These are phyloP conservation scores for Agriopis marginaria DNA, from an alignment of 2,888 invertebrate genomes.

Conservation along the genomic window DNA sequence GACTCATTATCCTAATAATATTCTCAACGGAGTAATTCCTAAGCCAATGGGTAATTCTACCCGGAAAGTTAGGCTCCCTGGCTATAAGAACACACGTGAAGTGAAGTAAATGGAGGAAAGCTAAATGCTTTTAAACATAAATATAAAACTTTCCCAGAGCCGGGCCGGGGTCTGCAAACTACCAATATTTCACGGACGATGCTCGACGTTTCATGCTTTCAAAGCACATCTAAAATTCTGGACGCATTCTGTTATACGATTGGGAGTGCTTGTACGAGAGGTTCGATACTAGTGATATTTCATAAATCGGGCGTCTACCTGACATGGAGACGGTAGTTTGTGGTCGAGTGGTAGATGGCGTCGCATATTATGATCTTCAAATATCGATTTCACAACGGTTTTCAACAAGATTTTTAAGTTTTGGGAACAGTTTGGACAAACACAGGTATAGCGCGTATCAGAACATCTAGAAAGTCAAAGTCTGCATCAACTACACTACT, in stretches of 20 bases:
- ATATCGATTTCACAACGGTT: not conserved
- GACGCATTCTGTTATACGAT: slow-evolving; percentile 36
- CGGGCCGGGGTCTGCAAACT: slow-evolving; percentile 37
- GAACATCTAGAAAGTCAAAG: not conserved
- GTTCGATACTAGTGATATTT: slow-evolving; percentile 17
- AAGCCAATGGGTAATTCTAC: slow-evolving; percentile 31
- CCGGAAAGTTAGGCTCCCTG: slow-evolving; percentile 20
- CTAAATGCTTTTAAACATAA: slow-evolving; percentile 38
- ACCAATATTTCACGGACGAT: slow-evolving; percentile 42
- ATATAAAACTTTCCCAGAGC: slow-evolving; percentile 41
- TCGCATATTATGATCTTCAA: not conserved
- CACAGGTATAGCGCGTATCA: not conserved
- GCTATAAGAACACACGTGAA: slow-evolving; percentile 27
- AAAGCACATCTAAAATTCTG: slow-evolving; percentile 41
- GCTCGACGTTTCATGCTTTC: slow-evolving; percentile 35
- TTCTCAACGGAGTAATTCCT: slow-evolving; percentile 24
- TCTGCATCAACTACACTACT: not conserved
- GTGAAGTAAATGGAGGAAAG: slow-evolving; percentile 27
- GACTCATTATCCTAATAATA: slow-evolving; percentile 26
- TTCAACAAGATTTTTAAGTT: not conserved
- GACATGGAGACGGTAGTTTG: slow-evolving; percentile 20
- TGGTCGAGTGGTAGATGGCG: not conserved
- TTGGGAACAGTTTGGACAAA: not conserved
- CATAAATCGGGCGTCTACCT: slow-evolving; percentile 23
- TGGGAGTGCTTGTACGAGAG: slow-evolving; percentile 21